phyloP scores from a whole-genome alignment of 2,888 invertebrate species.

The Merodon equestris region DNA sequence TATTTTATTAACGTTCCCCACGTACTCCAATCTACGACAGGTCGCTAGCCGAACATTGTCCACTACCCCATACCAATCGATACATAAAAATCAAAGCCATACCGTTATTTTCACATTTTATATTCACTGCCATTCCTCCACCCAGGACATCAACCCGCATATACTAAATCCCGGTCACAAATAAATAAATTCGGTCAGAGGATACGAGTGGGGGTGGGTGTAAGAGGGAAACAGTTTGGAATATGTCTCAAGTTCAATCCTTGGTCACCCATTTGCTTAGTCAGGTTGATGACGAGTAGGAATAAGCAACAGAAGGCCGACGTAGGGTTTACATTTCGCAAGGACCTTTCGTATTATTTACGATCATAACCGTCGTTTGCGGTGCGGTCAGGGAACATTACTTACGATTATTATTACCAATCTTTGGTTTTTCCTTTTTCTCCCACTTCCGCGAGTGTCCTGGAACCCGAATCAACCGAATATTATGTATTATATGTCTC shows the following conservation, averaged over 20 bases:
- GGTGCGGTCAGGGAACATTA: constrained; percentile 61
- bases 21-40: constrained; percentile 2
- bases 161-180: constrained; percentile 41
- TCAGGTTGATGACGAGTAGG: too few relatives aligned
- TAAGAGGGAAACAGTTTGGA: constrained; percentile 24
- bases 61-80: constrained; percentile 5
- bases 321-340: constrained; percentile 22
- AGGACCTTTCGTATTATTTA: constrained; percentile 51
- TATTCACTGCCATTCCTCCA: constrained; percentile 26
- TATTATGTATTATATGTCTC: constrained; percentile 50
- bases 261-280: constrained; percentile 32
- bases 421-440: constrained; percentile 33
- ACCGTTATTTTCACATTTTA: constrained; percentile 44
- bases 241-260: constrained; percentile 46
- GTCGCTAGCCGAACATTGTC: constrained; percentile 1
- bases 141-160: neutral
- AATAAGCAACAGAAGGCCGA: neutral
- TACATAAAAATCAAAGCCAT: constrained; percentile 43
- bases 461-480: constrained; percentile 49
- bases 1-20: constrained; percentile 4
- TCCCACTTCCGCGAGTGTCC: constrained; percentile 15
- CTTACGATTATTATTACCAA: constrained; percentile 66
- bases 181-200: constrained; percentile 27
- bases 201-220: too few relatives aligned
- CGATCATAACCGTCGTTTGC: constrained; percentile 62